Conservation (phyloP, 1,140 invertebrate species). For the Microvelia longipes region DNA sequence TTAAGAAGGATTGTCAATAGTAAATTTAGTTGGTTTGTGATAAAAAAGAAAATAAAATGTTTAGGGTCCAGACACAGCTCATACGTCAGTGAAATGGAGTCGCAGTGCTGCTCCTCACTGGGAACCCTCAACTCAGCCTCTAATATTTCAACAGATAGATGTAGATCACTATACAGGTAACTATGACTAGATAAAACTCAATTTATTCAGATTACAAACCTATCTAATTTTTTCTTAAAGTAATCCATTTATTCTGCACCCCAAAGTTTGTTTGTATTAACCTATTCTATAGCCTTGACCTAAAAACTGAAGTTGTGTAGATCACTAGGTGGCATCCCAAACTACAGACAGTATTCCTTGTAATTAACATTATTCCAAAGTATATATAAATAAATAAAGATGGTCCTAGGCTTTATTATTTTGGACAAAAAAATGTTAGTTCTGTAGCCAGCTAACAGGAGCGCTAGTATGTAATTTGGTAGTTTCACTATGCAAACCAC, state of each 20-base stretch:
- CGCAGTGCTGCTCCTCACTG: constrained; percentile 51
- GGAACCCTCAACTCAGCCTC: constrained; percentile 44
- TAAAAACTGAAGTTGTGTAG: background rate
- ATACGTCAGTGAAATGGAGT: constrained; percentile 45
- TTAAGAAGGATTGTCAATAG: no score
- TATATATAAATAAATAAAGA: no score
- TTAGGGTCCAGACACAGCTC: constrained; percentile 49
- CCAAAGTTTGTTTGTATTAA: background rate
- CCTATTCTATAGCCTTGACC: no score
- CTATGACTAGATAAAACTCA: background rate
- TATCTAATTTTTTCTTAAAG: background rate
- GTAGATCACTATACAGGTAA: constrained; percentile 67
- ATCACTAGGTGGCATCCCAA: background rate
- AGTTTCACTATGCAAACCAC: no score
- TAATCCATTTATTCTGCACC: background rate
- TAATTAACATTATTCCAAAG: background rate
- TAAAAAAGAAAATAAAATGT: no score
- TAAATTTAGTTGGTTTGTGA: no score
- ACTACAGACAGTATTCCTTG: background rate
- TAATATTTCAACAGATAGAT: constrained; percentile 83
- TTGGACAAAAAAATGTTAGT: no score
- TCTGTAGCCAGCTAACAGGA: no score
- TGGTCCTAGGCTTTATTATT: no score
- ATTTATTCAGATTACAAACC: background rate
- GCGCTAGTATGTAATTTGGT: no score